These are phyloP conservation scores for Sialia sialis DNA, from an alignment of 2,113 vertebrate genomes.

Conservation along the genomic window DNA sequence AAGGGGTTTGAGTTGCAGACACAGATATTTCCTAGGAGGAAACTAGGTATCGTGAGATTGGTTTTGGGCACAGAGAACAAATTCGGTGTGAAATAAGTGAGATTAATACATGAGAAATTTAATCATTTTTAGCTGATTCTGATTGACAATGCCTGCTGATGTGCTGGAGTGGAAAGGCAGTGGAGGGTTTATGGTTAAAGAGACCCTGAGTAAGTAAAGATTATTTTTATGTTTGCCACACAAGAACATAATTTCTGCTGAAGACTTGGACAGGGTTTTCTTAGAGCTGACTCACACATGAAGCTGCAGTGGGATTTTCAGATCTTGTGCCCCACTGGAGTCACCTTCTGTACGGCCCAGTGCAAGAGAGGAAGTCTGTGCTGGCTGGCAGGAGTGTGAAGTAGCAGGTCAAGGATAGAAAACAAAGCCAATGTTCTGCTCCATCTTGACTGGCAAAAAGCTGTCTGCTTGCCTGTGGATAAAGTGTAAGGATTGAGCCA, in stretches of 20 bases:
- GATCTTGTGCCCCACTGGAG: no score
- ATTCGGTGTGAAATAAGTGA: not conserved
- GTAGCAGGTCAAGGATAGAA: not conserved
- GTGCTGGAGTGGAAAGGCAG: not conserved
- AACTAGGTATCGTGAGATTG: fast-evolving
- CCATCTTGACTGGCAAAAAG: not conserved
- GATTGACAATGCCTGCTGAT: fast-evolving
- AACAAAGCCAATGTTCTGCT: not conserved
- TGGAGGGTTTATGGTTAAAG: fast-evolving
- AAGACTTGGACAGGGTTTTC: not conserved
- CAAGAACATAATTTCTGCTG: fast-evolving
- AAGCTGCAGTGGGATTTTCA: not conserved
- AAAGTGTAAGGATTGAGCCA: not conserved
- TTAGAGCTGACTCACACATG: not conserved
- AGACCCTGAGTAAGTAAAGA: not conserved
- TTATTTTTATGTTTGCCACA: not conserved
- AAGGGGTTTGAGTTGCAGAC: not conserved
- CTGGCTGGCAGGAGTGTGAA: not conserved
- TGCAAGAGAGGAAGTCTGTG: not conserved
- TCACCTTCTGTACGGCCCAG: not conserved
- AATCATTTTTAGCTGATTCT: not conserved
- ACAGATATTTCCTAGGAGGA: not conserved
- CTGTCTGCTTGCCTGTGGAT: not conserved
- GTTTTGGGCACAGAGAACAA: not conserved
- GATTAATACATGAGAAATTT: not conserved